Base-by-base conservation (phyloP, 2,797 vertebrate genomes). In the Halcyon smyrnensis region DNA sequence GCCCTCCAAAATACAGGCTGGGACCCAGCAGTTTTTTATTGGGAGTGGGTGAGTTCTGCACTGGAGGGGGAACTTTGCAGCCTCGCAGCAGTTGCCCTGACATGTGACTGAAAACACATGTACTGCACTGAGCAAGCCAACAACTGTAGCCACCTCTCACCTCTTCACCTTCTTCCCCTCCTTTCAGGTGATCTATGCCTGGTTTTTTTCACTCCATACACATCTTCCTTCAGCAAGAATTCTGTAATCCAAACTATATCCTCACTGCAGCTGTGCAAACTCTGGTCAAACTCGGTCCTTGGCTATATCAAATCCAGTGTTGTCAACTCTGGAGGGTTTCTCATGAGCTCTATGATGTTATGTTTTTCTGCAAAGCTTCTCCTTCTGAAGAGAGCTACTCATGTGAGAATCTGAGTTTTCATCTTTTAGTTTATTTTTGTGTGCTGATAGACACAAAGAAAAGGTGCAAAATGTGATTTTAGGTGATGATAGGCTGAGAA, bases 311-410 rank as follows among this genome's bases (percentile, higher is more conserved):
- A 86, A 87, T 37, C 28, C 37, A 84, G 45, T 6, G 17, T 39
- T 75, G 82, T 34, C 67, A 87, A 5, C 51, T 43, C 36, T 12
- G 45, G 14, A 83, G 67, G 53, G 48, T 34, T 73, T 86, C 53
- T 81, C 0, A 0, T 53, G 79, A 89, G 57, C 28, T 63, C 24
- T 19, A 11, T 0, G 3, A 56, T 2, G 9, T 18, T 43, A 51
- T 23, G 11, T 23, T 87, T 93, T 79, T 45, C 71, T 67, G 27
- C 45, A 83, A 91, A 68, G 19, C 9, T 63, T 28, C n/a, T 84
- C 41, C 41, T 67, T 84, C 46, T 65, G 41, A 91, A 87, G 34
- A 60, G 4, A 48, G 32, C 8, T 60, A 43, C 28, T 75, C 15
- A 57, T 8, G 2, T 32, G 11, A 62, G 8, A 74, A 56, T 20